Base-by-base conservation (phyloP, 1,140 invertebrate genomes). In the Phymorhynchus buccinoides region DNA sequence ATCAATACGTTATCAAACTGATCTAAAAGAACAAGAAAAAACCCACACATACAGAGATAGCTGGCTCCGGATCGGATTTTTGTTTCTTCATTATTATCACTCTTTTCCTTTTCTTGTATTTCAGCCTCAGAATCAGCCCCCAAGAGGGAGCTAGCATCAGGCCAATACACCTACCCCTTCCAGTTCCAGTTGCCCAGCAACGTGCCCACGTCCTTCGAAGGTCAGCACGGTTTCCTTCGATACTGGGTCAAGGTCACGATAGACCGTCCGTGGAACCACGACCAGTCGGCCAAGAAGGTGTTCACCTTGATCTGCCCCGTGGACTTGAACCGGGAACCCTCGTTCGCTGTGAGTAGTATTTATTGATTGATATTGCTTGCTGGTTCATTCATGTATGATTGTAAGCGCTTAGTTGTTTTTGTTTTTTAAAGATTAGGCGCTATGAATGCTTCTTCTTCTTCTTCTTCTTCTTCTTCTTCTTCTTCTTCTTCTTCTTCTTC, bases 151-250 rank as follows among this genome's bases (percentile, higher is more conserved):
- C 80, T 90, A 22, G 86, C 91, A 22, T 89, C 92, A 2, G 94
- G 94, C 37, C 80, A 88, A n/a, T 93, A 94, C 85, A 89, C 89
- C 22, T 95, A 94, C 87, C 93, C 93, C 9, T 94, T 95, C 87
- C 90, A 92, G 80, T 94, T 94, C 88, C 91, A 90, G 52, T 89
- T 95, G 27, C 94, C 94, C 27, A 88, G 89, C n/a, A 92, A 92
- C 87, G 86, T 94, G 27, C 94, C 94, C 0, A 92, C 93, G 0
- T 94, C 94, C 18, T 95, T 94, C 88, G 92, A 93, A 87, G 94
- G 94, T 44, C 88, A 92, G 1, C 90, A 91, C 84, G 94, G 94
- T 12, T 93, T 93, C 80, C 91, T 95, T 14, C 89, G 93, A 1
- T 94, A 94, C 88, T 93, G 91, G 86, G 90, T 92, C 32, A 93